These are phyloP conservation scores for Cerastis rubricosa DNA, from an alignment of 2,888 invertebrate genomes.

Conservation along the genomic window DNA sequence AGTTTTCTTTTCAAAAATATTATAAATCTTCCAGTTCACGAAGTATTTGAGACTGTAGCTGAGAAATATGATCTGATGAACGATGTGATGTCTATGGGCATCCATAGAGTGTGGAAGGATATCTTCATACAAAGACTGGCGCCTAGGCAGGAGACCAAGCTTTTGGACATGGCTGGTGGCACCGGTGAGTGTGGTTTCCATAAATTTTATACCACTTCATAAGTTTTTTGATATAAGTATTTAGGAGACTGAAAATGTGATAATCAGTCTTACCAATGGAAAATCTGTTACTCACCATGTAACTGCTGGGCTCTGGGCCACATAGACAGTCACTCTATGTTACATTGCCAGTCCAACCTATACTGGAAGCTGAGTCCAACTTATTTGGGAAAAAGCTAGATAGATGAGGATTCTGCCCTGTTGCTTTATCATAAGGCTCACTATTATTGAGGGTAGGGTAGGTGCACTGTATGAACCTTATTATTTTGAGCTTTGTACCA, in stretches of 20 bases:
- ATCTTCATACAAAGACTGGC: conserved; percentile 95
- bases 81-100: conserved; percentile 98
- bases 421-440: background rate
- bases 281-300: background rate
- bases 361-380: background rate
- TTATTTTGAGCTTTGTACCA: background rate
- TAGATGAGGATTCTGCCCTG: background rate
- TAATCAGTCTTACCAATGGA: background rate
- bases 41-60: conserved; percentile 98
- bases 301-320: background rate
- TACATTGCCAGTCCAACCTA: background rate
- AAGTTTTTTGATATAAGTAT: background rate
- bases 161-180: conserved; percentile 99
- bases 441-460: background rate
- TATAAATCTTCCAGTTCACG: conserved; percentile 92
- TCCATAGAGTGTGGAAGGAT: conserved; percentile 99
- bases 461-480: background rate
- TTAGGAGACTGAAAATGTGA: background rate
- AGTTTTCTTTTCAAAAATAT: background rate
- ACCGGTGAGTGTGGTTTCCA: conserved; percentile 92
- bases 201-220: background rate
- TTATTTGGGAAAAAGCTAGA: background rate
- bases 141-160: conserved; percentile 93
- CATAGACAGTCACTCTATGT: background rate
- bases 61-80: conserved; percentile 99